These are phyloP conservation scores for Sakesphorus luctuosus DNA, from an alignment of 2,113 vertebrate species.

Conservation along the genomic window DNA sequence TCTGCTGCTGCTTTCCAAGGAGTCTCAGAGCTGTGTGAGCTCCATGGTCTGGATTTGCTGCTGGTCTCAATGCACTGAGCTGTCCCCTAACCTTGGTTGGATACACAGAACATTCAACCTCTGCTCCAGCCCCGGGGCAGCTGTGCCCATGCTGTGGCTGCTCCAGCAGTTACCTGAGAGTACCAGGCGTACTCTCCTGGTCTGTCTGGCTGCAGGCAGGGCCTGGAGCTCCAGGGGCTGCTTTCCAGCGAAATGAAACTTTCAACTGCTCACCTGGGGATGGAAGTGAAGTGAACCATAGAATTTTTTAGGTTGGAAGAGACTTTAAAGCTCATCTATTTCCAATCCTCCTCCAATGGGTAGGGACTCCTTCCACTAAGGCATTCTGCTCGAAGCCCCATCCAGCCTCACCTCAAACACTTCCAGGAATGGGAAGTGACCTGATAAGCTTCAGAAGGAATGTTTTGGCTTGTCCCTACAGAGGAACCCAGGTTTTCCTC, in stretches of 20 bases:
- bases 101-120: background rate
- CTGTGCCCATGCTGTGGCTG: background rate
- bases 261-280: background rate
- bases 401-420: background rate
- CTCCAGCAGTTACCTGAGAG: background rate
- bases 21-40: background rate
- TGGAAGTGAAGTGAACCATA: background rate
- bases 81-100: background rate
- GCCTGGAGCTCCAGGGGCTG: background rate
- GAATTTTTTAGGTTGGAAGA: background rate
- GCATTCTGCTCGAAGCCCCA: background rate
- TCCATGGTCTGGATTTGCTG: background rate
- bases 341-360: background rate
- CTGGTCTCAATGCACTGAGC: background rate
- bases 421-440: background rate
- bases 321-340: background rate
- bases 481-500: background rate
- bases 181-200: rapidly evolving
- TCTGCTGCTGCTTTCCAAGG: background rate
- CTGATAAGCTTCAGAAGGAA: background rate
- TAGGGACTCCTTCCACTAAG: background rate
- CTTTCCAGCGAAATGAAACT: background rate
- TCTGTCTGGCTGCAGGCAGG: background rate
- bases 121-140: background rate
- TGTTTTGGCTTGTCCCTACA: background rate